Evolutionary conservation across 2,888 invertebrate species (phyloP), one percentile per base, ranked within the genome.

Genomic region (Caenorhabditis becei): DNA sequence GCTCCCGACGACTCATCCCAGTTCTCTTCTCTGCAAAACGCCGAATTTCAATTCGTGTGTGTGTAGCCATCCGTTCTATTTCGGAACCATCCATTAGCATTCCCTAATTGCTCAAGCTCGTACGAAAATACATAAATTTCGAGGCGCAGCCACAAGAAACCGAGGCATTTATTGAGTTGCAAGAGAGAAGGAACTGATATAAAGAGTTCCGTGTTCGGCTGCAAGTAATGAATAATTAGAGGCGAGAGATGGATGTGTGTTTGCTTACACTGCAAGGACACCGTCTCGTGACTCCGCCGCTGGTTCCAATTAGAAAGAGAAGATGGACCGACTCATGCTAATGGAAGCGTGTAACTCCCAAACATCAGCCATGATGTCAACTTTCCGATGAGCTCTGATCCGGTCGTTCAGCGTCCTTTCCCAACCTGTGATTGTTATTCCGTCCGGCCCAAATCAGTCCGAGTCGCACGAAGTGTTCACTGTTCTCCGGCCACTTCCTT

Each of bases 101-200:
- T 67, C 56, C 47, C 67, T 67, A 67, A 67, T 67, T 67, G 67
- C 67, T 67, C 67, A 18, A 32, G 35, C 32, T n/a, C 35, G 23
- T 32, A 54, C 56, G 51, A 63, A 63, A 63, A 66, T 66, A 67
- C 67, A 67, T 67, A 67, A 67, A 67, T 67, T 67, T 67, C 62
- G 28, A 61, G 44, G 10, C 2, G 18, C 4, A 62, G 47, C n/a
- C 18, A 37, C 23, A 23, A 37, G 23, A 37, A 59, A 59, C 20
- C 14, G 59, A 37, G 51, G 1, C 11, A 51, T 51, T 23, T 51
- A 51, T 51, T 14, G 32, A 56, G 56, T 28, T 14, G 41, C 37
- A 20, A 35, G 32, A 16, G 58, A 35, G 35, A 58, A 24, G 24
- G 32, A 35, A 18, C 28, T 66, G 35, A 23, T 49, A 26, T 41